Evolutionary conservation across 2,113 vertebrate species (phyloP), one percentile per base, ranked within the genome.

Genomic region (Anser cygnoides): DNA sequence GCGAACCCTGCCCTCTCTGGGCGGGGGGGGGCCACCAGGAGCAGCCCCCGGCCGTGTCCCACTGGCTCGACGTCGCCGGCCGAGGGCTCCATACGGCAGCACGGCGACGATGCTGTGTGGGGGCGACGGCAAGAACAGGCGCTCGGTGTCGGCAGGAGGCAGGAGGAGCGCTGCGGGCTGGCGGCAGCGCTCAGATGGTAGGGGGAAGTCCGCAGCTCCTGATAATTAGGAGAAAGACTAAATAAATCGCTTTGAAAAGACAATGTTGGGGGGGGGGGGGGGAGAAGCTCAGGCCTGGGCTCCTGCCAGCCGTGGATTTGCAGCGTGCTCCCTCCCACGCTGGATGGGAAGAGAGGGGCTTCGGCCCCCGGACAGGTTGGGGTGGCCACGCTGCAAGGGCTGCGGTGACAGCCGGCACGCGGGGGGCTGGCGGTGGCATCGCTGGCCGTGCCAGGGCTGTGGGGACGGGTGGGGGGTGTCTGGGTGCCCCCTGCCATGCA

Each of bases 391-490:
- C 49, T 35, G 70, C 0, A 1, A 72, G 55, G 87, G 49, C 87
- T 72, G 23, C 0, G 3, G 84, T 39, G 87, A 74, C 79, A 46
- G 2, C 4, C 0, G 0, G 26, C 54, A 19, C 0, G 2, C 0
- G 0, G 39, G 44, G 50, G 68, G 83, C 22, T 63, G 11, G 12
- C 0, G 13, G 65, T 66, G 86, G 79, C 44, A 50, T 5, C 31
- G 7, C 31, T 37, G 44, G 25, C 26, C 7, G 29, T 73, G 18
- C 41, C 3, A 0, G 25, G 44, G n/a, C 23, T 23, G 13, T 0
- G 3, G 22, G 37, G n/a, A 1, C 0, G 2, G 28, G 26, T 0
- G 3, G 9, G 33, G 65, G 35, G 67, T 44, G 13, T 31, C 81
- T n/a, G 26, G 14, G 21, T 84, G 46, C 23, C 58, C 55, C 22